A percentile compares a stretch with the other conserved stretches of the same genome.
Conservation (phyloP, 1,140 invertebrate species). For the Lasioglossum baleicum region DNA sequence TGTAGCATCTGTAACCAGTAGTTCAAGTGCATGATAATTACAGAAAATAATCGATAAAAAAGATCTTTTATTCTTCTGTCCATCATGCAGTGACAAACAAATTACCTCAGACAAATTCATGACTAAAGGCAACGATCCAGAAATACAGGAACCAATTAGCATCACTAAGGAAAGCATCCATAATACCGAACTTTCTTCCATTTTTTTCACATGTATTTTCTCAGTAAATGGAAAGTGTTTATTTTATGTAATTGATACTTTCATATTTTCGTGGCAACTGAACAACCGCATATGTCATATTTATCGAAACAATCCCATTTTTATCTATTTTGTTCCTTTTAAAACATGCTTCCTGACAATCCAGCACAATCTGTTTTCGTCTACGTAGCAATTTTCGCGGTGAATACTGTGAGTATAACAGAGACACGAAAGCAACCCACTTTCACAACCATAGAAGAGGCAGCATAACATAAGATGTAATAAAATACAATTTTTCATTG, state of each 20-base stretch:
- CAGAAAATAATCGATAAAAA: conserved; percentile 37
- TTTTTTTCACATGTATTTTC: conserved; percentile 75
- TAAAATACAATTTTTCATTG: background rate
- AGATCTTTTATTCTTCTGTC: conserved; percentile 18
- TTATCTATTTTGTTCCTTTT: background rate
- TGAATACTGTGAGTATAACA: conserved; percentile 30
- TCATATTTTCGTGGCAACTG: conserved; percentile 12
- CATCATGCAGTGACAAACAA: conserved; percentile 25
- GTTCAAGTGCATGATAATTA: conserved; percentile 38
- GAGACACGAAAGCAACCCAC: conserved; percentile 26
- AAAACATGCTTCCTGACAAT: conserved; percentile 3
- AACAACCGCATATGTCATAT: background rate
- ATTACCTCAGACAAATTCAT: conserved; percentile 96
- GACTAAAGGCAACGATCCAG: conserved; percentile 95
- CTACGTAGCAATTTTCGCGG: conserved; percentile 50
- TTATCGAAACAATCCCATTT: background rate
- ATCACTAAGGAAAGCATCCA: conserved; percentile 92
- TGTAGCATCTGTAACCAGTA: conserved; percentile 47
- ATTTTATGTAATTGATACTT: conserved; percentile 8
- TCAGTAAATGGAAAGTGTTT: conserved; percentile 15
- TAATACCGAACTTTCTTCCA: conserved; percentile 92
- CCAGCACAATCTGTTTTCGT: conserved; percentile 39
- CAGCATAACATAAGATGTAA: background rate
- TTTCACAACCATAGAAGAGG: conserved; percentile 25
- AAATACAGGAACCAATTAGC: conserved; percentile 96